Evolutionary conservation across 2,888 invertebrate species (phyloP).

Genomic region (Cephalotes varians): DNA sequence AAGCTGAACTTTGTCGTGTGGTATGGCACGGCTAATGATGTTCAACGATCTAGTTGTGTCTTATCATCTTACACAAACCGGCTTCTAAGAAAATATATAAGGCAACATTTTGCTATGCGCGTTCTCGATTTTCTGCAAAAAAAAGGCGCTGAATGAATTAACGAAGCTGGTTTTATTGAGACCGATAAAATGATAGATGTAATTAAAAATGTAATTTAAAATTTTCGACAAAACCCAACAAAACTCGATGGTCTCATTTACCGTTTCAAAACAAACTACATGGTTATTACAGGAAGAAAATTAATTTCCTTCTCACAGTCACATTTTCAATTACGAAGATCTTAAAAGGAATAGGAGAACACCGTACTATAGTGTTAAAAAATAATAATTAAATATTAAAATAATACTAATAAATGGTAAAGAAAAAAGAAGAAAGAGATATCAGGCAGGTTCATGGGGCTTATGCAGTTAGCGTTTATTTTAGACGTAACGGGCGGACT

Average conservation of each 20-base stretch:
- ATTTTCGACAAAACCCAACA: not conserved
- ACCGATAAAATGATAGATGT: not conserved
- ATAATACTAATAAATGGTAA: not conserved
- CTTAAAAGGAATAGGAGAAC: not conserved
- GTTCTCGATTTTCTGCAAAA: not conserved
- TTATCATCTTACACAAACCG: constrained; percentile 10
- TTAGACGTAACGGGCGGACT: constrained; percentile 38
- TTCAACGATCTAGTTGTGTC: constrained; percentile 8
- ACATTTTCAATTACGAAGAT: not conserved
- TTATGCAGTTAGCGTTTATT: constrained; percentile 14
- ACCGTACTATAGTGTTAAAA: not conserved
- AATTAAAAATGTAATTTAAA: not conserved
- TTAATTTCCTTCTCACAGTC: not conserved
- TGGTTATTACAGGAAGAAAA: not conserved
- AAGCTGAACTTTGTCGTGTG: not conserved
- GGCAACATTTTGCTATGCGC: not conserved
- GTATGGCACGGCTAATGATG: not conserved
- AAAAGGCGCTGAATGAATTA: not conserved
- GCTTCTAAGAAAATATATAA: not conserved
- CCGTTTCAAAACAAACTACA: constrained; percentile 1
- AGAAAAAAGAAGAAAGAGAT: constrained; percentile 4
- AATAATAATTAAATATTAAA: not conserved
- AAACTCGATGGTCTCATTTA: not conserved
- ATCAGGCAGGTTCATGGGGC: not conserved
- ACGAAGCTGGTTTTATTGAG: constrained; percentile 1